Evolutionary conservation across 2,113 vertebrate genomes (phyloP).

Genomic region (Pygoscelis adeliae): DNA sequence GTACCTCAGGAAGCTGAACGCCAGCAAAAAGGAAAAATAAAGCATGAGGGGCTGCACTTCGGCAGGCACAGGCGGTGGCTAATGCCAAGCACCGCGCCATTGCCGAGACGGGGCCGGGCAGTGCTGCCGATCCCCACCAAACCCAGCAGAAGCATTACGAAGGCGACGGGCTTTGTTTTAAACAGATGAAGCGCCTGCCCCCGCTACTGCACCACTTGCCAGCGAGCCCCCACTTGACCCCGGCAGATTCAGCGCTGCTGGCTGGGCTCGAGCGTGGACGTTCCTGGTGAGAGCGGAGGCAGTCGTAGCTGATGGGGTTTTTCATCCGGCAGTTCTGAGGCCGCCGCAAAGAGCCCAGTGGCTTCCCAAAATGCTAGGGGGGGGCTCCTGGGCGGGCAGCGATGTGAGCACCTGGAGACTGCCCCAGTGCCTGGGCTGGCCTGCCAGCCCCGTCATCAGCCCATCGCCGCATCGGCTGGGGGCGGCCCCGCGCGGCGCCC

Average conservation of each 20-base stretch:
- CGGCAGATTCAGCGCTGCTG: accelerated
- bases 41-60: not conserved
- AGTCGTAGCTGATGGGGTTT: not conserved
- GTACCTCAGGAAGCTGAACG: not conserved
- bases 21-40: not conserved
- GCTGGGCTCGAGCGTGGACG: not conserved
- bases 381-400: not conserved
- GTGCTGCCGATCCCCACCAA: not conserved
- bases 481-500: not conserved
- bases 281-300: not conserved
- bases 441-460: not conserved
- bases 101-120: accelerated
- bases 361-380: not conserved
- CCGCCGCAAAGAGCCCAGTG: not conserved
- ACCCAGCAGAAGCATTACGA: not conserved
- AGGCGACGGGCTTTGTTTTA: not conserved
- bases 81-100: accelerated
- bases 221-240: not conserved
- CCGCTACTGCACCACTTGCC: not conserved
- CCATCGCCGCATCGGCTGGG: not conserved
- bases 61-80: not conserved
- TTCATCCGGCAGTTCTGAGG: not conserved
- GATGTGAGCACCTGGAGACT: not conserved
- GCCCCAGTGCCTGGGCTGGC: not conserved
- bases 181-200: conserved; percentile 38